Evolutionary conservation across 2,113 vertebrate genomes (phyloP), one percentile per base, ranked within the genome.

Genomic region (Vulpes vulpes): DNA sequence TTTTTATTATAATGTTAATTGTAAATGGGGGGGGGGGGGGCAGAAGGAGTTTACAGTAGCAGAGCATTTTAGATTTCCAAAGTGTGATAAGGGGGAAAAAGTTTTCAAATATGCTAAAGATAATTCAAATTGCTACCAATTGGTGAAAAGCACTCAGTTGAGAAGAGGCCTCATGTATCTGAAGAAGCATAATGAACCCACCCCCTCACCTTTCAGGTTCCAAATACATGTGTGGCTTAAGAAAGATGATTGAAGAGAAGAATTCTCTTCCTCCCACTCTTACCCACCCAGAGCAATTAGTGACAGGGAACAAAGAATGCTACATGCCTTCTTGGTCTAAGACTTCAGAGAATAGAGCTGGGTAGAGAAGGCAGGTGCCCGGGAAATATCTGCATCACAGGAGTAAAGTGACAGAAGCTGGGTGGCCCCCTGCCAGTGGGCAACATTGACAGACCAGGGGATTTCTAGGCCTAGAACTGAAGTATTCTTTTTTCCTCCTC

Each of bases 61-160:
- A 80, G 83, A 88, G 69, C 38, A 89, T 32, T 96, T 85, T 76
- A 8, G 51, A 74, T 84, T 93, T 87, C 88, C 74, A 79, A 95
- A 96, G 82, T 96, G 82, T 65, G 35, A 62, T 10, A 35, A 69
- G 67, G 38, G 84, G 80, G 83, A 76, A 88, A 95, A 97, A 89
- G 74, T 95, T 95, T 92, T 96, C 55, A 95, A 78, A 93, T 89
- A 65, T 16, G 53, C 86, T 91, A 96, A 97, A 96, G 96, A 95
- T 96, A 91, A 92, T 79, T 78, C 32, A 88, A 85, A 95, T 94
- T 92, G 79, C 80, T 76, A 71, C 64, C 80, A 64, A 2, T 30
- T 64, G 93, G 76, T 62, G 83, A 95, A 74, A 86, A 79, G 57
- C 43, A 76, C 51, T 81, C 32, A 2, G n/a, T 8, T 81, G 81